A percentile compares a stretch with the other conserved stretches of the same genome.
These are phyloP conservation scores for Gavialis gangeticus DNA, from an alignment of 2,113 vertebrate species.

Conservation along the genomic window DNA sequence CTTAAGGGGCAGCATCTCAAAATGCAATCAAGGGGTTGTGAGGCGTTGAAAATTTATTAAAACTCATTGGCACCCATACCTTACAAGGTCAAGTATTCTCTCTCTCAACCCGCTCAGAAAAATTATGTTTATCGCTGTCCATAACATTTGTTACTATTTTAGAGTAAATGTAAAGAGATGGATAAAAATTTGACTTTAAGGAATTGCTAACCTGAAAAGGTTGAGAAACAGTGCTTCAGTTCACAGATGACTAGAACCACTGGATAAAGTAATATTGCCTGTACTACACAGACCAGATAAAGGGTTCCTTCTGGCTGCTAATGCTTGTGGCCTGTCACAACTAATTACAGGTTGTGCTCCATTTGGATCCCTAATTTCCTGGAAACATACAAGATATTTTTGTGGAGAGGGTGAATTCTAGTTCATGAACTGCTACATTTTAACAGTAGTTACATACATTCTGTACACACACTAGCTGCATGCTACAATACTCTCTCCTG, in stretches of 20 bases:
- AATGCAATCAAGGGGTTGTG: background rate
- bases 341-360: background rate
- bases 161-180: background rate
- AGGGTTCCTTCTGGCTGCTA: background rate
- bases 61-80: background rate
- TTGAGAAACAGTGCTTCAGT: background rate
- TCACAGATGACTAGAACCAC: background rate
- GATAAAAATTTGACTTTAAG: background rate
- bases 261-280: background rate
- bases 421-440: background rate
- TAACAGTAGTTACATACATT: background rate
- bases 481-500: background rate
- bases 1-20: background rate
- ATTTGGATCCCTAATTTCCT: background rate
- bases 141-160: background rate
- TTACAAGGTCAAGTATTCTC: constrained; percentile 50
- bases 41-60: constrained; percentile 18
- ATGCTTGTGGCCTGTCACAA: background rate
- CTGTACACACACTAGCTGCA: background rate
- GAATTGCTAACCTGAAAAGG: background rate
- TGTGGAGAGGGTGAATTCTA: background rate
- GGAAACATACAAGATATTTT: background rate
- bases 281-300: background rate
- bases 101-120: background rate
- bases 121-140: background rate